Conservation (phyloP, 1,140 invertebrate genomes). For the Portunus trituberculatus region DNA sequence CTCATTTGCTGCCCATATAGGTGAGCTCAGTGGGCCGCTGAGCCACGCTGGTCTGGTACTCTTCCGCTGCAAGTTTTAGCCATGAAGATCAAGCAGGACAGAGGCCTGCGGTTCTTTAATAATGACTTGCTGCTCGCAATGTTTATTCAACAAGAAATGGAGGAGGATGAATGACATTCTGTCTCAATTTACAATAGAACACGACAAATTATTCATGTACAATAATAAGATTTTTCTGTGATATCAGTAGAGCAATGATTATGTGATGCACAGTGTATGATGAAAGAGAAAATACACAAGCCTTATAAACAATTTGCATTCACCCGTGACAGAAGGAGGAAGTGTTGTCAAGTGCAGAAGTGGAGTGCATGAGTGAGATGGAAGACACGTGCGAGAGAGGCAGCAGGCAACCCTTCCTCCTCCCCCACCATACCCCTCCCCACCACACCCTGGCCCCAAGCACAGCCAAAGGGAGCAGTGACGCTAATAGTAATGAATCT, state of each 20-base stretch:
- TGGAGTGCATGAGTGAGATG: background rate
- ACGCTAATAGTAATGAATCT: background rate
- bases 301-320: background rate
- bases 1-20: background rate
- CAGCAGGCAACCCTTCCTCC: background rate
- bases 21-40: background rate
- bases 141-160: no score
- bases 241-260: no score
- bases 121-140: no score
- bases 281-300: no score
- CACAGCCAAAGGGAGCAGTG: background rate
- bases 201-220: no score
- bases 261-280: no score
- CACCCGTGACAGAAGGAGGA: background rate
- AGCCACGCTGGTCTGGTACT: background rate
- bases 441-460: background rate
- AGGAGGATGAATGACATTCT: no score
- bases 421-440: background rate
- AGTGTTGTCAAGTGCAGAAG: background rate
- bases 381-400: slow-evolving; percentile 5
- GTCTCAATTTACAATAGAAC: no score
- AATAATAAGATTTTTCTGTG: no score
- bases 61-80: background rate
- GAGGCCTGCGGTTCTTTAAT: background rate
- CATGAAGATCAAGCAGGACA: background rate